Percentiles rank a stretch among this genome's conserved stretches.
These are phyloP conservation scores for Cabera pusaria DNA, from an alignment of 2,888 invertebrate species.

Conservation along the genomic window DNA sequence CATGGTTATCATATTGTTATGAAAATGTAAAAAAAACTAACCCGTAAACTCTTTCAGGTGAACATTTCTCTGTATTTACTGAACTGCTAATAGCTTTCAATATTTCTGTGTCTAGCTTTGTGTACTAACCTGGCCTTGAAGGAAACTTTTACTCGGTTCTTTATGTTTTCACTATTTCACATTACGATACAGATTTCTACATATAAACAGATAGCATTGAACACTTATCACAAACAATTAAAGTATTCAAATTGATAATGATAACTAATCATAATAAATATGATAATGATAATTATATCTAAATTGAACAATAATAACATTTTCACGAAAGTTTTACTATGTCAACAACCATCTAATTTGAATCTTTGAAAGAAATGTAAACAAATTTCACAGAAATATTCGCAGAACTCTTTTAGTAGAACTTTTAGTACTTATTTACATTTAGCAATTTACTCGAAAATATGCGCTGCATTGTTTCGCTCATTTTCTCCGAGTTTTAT, in stretches of 20 bases:
- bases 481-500: constrained; percentile 5
- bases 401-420: neutral
- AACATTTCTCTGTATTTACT: constrained; percentile 47
- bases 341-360: too few relatives aligned
- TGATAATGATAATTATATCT: too few relatives aligned
- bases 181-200: too few relatives aligned
- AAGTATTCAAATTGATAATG: neutral
- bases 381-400: constrained; percentile 3
- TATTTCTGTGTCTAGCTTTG: constrained; percentile 69
- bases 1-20: constrained; percentile 34
- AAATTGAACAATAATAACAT: too few relatives aligned
- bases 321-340: too few relatives aligned
- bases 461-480: constrained; percentile 5
- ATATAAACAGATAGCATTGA: too few relatives aligned
- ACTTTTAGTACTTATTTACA: constrained; percentile 1
- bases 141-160: constrained; percentile 66
- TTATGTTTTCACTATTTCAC: too few relatives aligned
- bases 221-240: neutral
- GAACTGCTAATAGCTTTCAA: constrained; percentile 59
- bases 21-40: constrained; percentile 42
- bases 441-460: constrained; percentile 11
- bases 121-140: constrained; percentile 61
- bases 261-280: too few relatives aligned
- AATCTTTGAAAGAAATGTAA: neutral
- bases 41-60: constrained; percentile 69